phyloP scores from a whole-genome alignment of 2,113 vertebrate genomes.

The Terrapene triunguis region DNA sequence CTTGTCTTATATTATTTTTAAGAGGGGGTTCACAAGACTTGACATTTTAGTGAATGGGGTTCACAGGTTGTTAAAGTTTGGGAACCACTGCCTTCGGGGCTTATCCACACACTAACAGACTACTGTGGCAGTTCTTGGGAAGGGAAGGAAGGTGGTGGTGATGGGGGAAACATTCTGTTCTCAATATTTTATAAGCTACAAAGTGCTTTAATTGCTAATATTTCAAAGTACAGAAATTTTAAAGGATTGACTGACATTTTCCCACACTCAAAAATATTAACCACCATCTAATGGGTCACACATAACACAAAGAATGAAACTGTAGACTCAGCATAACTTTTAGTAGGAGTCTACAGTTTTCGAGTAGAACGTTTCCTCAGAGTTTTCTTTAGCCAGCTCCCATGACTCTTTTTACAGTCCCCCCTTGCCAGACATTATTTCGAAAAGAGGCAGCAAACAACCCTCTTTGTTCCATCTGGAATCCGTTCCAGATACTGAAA shows the following conservation, averaged over 20 bases:
- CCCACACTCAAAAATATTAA: background rate
- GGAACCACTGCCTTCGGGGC: too few relatives aligned
- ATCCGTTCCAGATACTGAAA: background rate
- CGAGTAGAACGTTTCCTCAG: background rate
- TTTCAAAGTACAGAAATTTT: background rate
- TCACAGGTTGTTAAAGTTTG: too few relatives aligned
- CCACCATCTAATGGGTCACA: background rate
- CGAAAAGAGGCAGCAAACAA: background rate
- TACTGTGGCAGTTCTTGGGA: background rate
- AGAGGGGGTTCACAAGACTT: too few relatives aligned
- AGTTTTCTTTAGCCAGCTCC: background rate
- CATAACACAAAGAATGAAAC: background rate
- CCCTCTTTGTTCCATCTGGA: background rate
- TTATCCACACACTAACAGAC: background rate
- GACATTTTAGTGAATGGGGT: too few relatives aligned
- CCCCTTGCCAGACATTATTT: accelerated
- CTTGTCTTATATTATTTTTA: too few relatives aligned
- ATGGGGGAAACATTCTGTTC: accelerated
- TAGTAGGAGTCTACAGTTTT: too few relatives aligned
- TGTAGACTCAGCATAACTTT: background rate
- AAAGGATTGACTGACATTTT: background rate
- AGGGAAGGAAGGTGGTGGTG: background rate
- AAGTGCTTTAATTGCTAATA: background rate
- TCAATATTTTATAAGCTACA: background rate
- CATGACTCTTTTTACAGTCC: accelerated